A percentile compares a stretch with the other conserved stretches of the same genome.
Evolutionary conservation across 2,888 invertebrate genomes (phyloP).

Genomic region (Cryptocephalus primarius): DNA sequence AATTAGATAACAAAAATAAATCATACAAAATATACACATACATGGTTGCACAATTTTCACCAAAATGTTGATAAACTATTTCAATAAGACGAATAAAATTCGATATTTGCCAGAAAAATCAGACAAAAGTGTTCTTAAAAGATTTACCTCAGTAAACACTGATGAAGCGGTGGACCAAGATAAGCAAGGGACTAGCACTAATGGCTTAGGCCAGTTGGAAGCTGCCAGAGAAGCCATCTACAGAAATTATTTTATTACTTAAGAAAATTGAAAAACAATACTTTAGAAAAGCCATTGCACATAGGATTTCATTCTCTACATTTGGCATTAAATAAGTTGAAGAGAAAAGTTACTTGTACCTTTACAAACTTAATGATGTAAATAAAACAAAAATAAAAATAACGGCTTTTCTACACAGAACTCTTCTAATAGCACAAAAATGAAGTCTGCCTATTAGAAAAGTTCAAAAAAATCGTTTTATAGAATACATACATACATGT

Average conservation of each 20-base stretch:
- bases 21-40: too few relatives aligned
- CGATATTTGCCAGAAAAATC: neutral
- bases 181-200: conserved; percentile 88
- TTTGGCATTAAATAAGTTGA: neutral
- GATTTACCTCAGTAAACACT: conserved; percentile 76
- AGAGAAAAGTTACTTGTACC: neutral
- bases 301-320: neutral
- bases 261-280: neutral
- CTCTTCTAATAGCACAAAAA: too few relatives aligned
- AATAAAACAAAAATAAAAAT: neutral
- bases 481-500: conserved; percentile 68
- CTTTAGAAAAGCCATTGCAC: neutral
- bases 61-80: too few relatives aligned
- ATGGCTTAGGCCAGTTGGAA: conserved; percentile 89
- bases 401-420: too few relatives aligned
- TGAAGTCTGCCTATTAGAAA: too few relatives aligned
- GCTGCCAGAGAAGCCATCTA: conserved; percentile 98
- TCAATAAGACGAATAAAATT: too few relatives aligned
- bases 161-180: conserved; percentile 97
- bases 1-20: too few relatives aligned
- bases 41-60: too few relatives aligned
- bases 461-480: too few relatives aligned
- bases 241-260: conserved; percentile 14
- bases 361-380: neutral
- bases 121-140: conserved; percentile 1